Evolutionary conservation across 2,888 invertebrate species (phyloP).

Genomic region (Chamaedrilus cognettii): DNA sequence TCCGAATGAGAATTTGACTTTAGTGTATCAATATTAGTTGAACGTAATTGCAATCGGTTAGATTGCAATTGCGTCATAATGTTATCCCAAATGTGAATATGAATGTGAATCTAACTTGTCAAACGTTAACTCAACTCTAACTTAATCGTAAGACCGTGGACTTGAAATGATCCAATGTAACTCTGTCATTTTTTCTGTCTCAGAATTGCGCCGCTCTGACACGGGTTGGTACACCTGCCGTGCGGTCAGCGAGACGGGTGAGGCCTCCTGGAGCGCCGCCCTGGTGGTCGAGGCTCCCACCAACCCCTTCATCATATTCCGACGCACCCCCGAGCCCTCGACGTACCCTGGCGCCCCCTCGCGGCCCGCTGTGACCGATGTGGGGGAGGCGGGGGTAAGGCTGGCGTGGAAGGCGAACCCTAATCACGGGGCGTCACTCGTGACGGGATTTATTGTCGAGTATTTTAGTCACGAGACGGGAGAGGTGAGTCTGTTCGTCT

Average conservation of each 20-base stretch:
- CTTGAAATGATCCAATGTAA: no score
- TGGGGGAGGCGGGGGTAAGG: conserved; percentile 34
- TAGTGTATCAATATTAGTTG: no score
- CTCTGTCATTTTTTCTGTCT: no score
- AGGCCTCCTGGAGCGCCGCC: conserved; percentile 62
- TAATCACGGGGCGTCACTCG: conserved; percentile 39
- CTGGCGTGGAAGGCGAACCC: conserved; percentile 38
- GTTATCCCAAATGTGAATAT: no score
- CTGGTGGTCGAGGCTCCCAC: conserved; percentile 54
- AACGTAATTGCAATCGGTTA: no score
- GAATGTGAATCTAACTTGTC: no score
- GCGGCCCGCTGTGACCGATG: conserved; percentile 28
- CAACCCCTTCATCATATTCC: conserved; percentile 59
- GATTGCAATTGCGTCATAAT: no score
- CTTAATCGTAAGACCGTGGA: no score
- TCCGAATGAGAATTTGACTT: no score
- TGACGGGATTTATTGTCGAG: conserved; percentile 37
- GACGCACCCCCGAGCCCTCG: conserved; percentile 39
- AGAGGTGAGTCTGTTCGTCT: conserved; percentile 42
- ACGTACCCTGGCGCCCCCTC: conserved; percentile 41
- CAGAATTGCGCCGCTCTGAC: conserved; percentile 72
- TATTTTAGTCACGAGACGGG: conserved; percentile 65
- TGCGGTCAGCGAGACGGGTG: conserved; percentile 77
- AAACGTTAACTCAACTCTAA: no score
- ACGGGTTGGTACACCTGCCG: conserved; percentile 80